Conservation (phyloP, 2,888 invertebrate genomes). For the Miltochrista miniata region DNA sequence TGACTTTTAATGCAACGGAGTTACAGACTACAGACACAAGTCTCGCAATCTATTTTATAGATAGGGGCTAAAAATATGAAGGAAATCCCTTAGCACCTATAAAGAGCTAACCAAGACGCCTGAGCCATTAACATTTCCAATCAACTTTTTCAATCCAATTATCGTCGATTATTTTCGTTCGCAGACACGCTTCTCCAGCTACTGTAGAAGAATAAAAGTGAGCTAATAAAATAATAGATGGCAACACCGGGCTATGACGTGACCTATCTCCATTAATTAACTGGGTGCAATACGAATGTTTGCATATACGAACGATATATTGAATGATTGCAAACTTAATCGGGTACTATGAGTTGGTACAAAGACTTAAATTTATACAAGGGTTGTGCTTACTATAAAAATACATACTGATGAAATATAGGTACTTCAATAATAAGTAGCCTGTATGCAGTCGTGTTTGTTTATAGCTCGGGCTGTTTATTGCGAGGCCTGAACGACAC, state of each 20-base stretch:
- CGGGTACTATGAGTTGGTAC: conserved; percentile 23
- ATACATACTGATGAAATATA: background rate
- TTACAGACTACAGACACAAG: too few relatives aligned
- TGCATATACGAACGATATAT: conserved; percentile 27
- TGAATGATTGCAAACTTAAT: conserved; percentile 40
- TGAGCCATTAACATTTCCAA: conserved; percentile 48
- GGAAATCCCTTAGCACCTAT: background rate
- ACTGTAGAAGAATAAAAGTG: conserved; percentile 55
- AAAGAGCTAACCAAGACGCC: conserved; percentile 22
- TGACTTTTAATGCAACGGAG: too few relatives aligned
- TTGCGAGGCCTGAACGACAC: too few relatives aligned
- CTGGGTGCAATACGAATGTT: conserved; percentile 31
- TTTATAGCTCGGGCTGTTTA: too few relatives aligned
- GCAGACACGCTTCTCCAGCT: conserved; percentile 35
- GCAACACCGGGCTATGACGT: conserved; percentile 41
- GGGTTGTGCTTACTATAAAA: conserved; percentile 12
- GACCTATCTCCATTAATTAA: conserved; percentile 45
- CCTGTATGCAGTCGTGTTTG: background rate
- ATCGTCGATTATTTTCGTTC: conserved; percentile 56
- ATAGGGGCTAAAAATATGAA: background rate
- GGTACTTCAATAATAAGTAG: background rate
- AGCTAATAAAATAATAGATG: conserved; percentile 64
- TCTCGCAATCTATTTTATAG: too few relatives aligned
- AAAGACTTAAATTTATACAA: conserved; percentile 38
- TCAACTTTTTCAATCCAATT: conserved; percentile 61